These are phyloP conservation scores for Amphipoea oculea DNA, from an alignment of 2,888 invertebrate genomes.

Conservation along the genomic window DNA sequence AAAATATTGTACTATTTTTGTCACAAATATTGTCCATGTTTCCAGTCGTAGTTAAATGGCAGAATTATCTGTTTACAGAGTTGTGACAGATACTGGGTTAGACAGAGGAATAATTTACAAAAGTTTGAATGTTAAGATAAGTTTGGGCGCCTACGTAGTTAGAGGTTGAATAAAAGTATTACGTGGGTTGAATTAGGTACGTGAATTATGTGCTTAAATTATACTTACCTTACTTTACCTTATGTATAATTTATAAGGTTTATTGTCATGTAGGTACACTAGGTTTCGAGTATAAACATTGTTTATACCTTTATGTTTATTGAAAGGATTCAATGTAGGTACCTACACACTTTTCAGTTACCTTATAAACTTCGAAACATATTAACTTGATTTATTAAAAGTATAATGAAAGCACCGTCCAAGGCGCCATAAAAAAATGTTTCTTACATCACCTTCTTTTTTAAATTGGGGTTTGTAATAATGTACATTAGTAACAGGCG, in stretches of 20 bases:
- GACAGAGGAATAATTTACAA: slow-evolving; percentile 37
- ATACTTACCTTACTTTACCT: background rate
- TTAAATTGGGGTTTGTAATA: slow-evolving; percentile 19
- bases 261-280: slow-evolving; percentile 34
- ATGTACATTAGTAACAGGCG: slow-evolving; percentile 44
- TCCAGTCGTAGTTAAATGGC: slow-evolving; percentile 44
- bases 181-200: slow-evolving; percentile 48
- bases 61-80: slow-evolving; percentile 56
- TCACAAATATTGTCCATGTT: slow-evolving; percentile 31
- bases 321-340: background rate
- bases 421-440: background rate
- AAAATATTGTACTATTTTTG: slow-evolving; percentile 36
- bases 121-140: slow-evolving; percentile 47
- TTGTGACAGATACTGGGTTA: slow-evolving; percentile 36
- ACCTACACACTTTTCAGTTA: background rate
- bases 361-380: background rate
- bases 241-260: slow-evolving; percentile 18
- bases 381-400: slow-evolving; percentile 10
- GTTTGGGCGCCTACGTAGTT: slow-evolving; percentile 55
- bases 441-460: slow-evolving; percentile 2
- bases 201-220: slow-evolving; percentile 45
- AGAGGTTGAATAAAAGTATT: slow-evolving; percentile 38
- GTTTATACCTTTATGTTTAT: slow-evolving; percentile 32
- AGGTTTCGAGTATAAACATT: slow-evolving; percentile 39
- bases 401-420: background rate